A percentile compares a stretch with the other conserved stretches of the same genome.
Conservation (phyloP, 2,113 vertebrate species). For the Melozone crissalis region DNA sequence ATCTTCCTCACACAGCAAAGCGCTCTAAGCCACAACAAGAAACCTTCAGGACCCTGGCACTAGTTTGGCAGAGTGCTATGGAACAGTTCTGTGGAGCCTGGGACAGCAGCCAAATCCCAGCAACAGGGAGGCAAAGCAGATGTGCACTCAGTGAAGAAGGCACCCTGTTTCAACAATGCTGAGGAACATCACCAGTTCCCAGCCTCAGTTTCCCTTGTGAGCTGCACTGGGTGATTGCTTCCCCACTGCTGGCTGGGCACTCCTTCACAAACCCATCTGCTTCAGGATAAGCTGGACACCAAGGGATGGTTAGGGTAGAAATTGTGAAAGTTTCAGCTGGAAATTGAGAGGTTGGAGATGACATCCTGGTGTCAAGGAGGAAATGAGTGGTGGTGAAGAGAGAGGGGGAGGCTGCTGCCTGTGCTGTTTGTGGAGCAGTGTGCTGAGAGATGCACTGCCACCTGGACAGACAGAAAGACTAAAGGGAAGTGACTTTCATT, state of each 20-base stretch:
- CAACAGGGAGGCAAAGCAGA: neutral
- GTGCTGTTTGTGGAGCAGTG: neutral
- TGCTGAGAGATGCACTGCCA: neutral
- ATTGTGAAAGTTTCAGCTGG: neutral
- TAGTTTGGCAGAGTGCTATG: neutral
- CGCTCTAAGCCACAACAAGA: neutral
- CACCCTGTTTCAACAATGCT: neutral
- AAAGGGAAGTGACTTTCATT: constrained; percentile 27
- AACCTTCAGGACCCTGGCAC: neutral
- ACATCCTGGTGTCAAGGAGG: constrained; percentile 17
- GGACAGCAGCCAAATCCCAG: neutral
- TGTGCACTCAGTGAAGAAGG: neutral
- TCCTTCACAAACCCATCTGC: neutral
- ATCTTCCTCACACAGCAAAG: neutral
- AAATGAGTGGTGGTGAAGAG: neutral
- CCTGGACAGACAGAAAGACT: neutral
- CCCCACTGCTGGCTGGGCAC: neutral
- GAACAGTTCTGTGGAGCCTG: neutral
- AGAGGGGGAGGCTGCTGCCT: neutral
- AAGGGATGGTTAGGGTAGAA: neutral
- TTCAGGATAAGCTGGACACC: neutral
- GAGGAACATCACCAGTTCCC: neutral
- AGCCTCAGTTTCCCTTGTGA: neutral
- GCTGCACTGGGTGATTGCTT: neutral
- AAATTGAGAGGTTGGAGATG: neutral